Percentiles rank a stretch among this genome's conserved stretches.
phyloP scores from a whole-genome alignment of 2,113 vertebrate species.

The Isurus oxyrinchus region DNA sequence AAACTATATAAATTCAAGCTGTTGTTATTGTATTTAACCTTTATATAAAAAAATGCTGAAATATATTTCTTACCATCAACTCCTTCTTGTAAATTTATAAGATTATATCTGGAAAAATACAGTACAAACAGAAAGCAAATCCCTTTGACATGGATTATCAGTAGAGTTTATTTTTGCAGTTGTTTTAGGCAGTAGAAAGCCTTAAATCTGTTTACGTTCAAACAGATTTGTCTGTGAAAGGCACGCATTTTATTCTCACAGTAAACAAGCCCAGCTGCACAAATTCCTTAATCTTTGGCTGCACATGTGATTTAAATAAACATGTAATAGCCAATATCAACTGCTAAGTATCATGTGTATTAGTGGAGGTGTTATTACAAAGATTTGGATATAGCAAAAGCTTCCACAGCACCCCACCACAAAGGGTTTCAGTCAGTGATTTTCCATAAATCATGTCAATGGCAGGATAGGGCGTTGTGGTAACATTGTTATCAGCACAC shows the following conservation, averaged over 20 bases:
- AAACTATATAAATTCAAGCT: background rate
- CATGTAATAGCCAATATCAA: background rate
- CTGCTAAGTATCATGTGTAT: background rate
- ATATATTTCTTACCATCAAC: background rate
- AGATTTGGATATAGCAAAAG: background rate
- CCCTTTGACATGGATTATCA: background rate
- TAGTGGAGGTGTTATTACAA: background rate
- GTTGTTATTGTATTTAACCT: background rate
- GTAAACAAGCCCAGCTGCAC: background rate
- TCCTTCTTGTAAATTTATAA: background rate
- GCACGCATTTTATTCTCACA: background rate
- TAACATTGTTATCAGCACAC: background rate
- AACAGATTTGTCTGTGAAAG: conserved; percentile 12
- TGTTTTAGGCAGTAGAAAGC: background rate
- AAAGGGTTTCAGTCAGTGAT: conserved; percentile 1
- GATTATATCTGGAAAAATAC: background rate
- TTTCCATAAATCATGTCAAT: background rate
- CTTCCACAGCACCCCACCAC: background rate
- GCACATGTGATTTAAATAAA: background rate
- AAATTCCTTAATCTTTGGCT: background rate
- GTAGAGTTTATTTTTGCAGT: background rate
- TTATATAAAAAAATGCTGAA: background rate
- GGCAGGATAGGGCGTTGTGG: background rate
- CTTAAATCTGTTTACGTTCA: background rate
- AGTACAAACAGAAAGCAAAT: background rate